Percentiles rank a stretch among this genome's conserved stretches.
Conservation (phyloP, 1,140 invertebrate genomes). For the Drosophila obscura region DNA sequence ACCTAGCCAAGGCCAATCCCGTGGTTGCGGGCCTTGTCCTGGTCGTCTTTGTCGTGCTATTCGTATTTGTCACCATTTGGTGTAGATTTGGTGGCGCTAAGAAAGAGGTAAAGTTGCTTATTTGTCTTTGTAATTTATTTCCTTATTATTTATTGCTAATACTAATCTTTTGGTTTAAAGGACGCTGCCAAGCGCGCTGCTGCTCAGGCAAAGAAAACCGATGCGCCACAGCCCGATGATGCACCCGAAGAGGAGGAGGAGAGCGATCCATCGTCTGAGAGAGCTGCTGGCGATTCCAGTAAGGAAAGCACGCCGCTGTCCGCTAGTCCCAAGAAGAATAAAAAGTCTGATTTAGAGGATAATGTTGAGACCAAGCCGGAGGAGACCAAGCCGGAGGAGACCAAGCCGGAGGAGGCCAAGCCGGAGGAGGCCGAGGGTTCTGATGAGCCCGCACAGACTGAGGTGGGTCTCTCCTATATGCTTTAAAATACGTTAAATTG, state of each 20-base stretch:
- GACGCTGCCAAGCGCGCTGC: slow-evolving; percentile 48
- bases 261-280: slow-evolving; percentile 40
- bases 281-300: slow-evolving; percentile 46
- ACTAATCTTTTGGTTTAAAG: slow-evolving; percentile 1
- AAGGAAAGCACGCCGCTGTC: slow-evolving; percentile 62
- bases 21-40: slow-evolving; percentile 96
- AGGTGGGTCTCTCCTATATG: slow-evolving; percentile 32
- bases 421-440: slow-evolving; percentile 31
- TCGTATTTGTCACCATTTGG: slow-evolving; percentile 88
- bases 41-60: slow-evolving; percentile 85
- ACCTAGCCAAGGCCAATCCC: slow-evolving; percentile 94
- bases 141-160: slow-evolving; percentile 18
- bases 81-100: slow-evolving; percentile 74
- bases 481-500: background rate
- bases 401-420: slow-evolving; percentile 45
- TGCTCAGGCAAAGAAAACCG: slow-evolving; percentile 62
- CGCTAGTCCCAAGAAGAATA: slow-evolving; percentile 70
- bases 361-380: slow-evolving; percentile 50
- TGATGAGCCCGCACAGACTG: slow-evolving; percentile 68
- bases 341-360: slow-evolving; percentile 79
- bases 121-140: background rate
- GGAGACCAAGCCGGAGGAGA: slow-evolving; percentile 46
- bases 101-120: slow-evolving; percentile 71
- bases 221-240: slow-evolving; percentile 67
- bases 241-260: slow-evolving; percentile 53